These are phyloP conservation scores for Amblyopsis hoosieri DNA, from an alignment of 2,797 vertebrate genomes.

Conservation along the genomic window DNA sequence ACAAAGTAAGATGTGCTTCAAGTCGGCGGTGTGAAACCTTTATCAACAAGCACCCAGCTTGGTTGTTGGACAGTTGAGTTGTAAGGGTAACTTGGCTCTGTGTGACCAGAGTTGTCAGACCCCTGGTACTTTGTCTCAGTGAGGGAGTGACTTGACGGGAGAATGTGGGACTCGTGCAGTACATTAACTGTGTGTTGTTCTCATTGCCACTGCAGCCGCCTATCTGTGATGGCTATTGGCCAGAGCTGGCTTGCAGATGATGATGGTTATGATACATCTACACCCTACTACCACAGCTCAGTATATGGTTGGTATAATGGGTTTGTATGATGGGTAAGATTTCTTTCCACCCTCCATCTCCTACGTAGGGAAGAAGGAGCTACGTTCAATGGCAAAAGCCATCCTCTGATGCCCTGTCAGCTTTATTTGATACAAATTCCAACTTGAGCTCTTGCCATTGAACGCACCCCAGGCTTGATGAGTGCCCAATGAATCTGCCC, in stretches of 20 bases:
- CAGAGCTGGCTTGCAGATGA: slow-evolving; percentile 99
- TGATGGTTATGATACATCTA: slow-evolving; percentile 97
- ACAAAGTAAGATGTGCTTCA: not conserved
- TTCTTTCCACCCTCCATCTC: slow-evolving; percentile 89
- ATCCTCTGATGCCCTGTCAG: slow-evolving; percentile 34
- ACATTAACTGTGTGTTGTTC: slow-evolving; percentile 98
- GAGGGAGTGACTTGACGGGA: slow-evolving; percentile 72
- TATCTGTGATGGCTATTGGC: slow-evolving; percentile 98
- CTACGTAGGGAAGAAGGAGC: slow-evolving; percentile 74
- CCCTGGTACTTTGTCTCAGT: slow-evolving; percentile 56
- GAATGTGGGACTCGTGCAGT: slow-evolving; percentile 73
- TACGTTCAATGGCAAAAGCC: slow-evolving; percentile 74
- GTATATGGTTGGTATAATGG: slow-evolving; percentile 99
- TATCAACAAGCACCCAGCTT: slow-evolving; percentile 2
- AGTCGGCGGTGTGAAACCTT: slow-evolving; percentile 5
- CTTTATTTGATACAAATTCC: slow-evolving; percentile 18
- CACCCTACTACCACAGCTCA: slow-evolving; percentile 99
- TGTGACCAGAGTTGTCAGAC: slow-evolving; percentile 75
- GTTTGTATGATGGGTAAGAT: slow-evolving; percentile 99
- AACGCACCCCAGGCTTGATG: slow-evolving; percentile 70
- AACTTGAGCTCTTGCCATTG: slow-evolving; percentile 67
- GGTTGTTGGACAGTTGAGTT: not conserved
- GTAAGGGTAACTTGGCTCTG: slow-evolving; percentile 48
- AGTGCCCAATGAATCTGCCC: slow-evolving; percentile 67
- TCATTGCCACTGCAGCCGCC: slow-evolving; percentile 99